These are phyloP conservation scores for Strigamia crassipes DNA, from an alignment of 2,888 invertebrate species.

Conservation along the genomic window DNA sequence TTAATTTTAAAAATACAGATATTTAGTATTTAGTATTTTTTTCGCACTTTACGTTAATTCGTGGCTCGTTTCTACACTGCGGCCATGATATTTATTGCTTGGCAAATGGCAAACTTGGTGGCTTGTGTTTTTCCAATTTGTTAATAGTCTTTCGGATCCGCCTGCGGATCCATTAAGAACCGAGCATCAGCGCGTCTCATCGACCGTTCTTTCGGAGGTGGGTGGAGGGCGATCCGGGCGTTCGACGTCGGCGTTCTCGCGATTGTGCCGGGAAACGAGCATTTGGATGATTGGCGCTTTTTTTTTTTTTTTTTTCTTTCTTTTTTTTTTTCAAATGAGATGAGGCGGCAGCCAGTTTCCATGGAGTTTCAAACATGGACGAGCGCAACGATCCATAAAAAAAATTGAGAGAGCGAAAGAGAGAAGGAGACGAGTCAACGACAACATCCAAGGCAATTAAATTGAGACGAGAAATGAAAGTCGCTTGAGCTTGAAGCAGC, in stretches of 20 bases:
- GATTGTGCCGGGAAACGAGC: slow-evolving; percentile 21
- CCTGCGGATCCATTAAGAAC: slow-evolving; percentile 21
- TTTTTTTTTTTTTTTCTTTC: background rate
- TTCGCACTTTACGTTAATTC: background rate
- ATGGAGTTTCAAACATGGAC: background rate
- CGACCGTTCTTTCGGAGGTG: background rate
- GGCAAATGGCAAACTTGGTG: slow-evolving; percentile 21
- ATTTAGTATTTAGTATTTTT: background rate
- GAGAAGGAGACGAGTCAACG: slow-evolving; percentile 5
- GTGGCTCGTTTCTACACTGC: background rate
- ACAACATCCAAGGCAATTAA: slow-evolving; percentile 10
- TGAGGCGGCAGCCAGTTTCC: slow-evolving; percentile 12
- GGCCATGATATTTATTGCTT: slow-evolving; percentile 14
- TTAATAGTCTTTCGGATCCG: slow-evolving; percentile 5
- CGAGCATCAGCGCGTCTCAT: slow-evolving; percentile 21
- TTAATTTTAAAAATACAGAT: background rate
- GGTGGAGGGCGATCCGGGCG: background rate
- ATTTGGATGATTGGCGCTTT: slow-evolving; percentile 11
- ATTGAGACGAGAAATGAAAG: slow-evolving; percentile 20
- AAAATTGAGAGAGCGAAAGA: background rate
- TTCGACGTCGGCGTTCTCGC: slow-evolving; percentile 21
- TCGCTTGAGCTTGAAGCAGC: background rate
- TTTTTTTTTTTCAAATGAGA: background rate
- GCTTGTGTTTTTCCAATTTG: slow-evolving; percentile 20
- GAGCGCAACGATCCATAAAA: slow-evolving; percentile 14